A percentile compares a stretch with the other conserved stretches of the same genome.
Conservation (phyloP, 2,797 vertebrate species). For the Lepus oiostolus region DNA sequence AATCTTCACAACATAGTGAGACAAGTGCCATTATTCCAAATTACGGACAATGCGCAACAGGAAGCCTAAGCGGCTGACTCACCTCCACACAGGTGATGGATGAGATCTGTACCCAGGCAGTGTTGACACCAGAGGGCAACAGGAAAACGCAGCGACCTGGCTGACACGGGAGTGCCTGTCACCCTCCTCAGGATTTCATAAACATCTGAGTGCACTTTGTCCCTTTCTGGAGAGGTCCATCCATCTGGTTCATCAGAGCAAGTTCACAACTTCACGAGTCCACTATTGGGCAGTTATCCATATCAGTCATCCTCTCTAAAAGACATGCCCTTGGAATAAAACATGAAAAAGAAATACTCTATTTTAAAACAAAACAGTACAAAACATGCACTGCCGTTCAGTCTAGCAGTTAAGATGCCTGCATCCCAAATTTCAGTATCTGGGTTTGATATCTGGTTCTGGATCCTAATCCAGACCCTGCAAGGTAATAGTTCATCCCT, state of each 20-base stretch:
- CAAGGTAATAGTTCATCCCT: too few relatives aligned
- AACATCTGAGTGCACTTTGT: not conserved
- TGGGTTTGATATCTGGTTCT: too few relatives aligned
- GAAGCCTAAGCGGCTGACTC: too few relatives aligned
- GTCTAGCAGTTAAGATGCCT: too few relatives aligned
- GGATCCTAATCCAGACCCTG: too few relatives aligned
- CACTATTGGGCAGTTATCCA: not conserved
- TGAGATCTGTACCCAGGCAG: not conserved
- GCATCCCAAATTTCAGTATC: too few relatives aligned
- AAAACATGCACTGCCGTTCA: too few relatives aligned
- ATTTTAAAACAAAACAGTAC: too few relatives aligned
- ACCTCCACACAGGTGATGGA: not conserved
- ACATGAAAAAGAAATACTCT: not conserved
- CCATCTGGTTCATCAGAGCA: not conserved
- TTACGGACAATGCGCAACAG: not conserved
- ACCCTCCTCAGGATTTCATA: rapidly evolving
- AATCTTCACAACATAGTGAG: not conserved
- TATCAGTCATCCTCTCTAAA: not conserved
- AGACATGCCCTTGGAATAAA: not conserved
- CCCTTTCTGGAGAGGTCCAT: too few relatives aligned
- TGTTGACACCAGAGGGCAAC: not conserved
- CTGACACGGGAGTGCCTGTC: too few relatives aligned
- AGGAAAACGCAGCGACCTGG: rapidly evolving
- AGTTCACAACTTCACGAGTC: not conserved
- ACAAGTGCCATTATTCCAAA: not conserved